These are phyloP conservation scores for Capromys pilorides DNA, from an alignment of 2,797 vertebrate species.

Conservation along the genomic window DNA sequence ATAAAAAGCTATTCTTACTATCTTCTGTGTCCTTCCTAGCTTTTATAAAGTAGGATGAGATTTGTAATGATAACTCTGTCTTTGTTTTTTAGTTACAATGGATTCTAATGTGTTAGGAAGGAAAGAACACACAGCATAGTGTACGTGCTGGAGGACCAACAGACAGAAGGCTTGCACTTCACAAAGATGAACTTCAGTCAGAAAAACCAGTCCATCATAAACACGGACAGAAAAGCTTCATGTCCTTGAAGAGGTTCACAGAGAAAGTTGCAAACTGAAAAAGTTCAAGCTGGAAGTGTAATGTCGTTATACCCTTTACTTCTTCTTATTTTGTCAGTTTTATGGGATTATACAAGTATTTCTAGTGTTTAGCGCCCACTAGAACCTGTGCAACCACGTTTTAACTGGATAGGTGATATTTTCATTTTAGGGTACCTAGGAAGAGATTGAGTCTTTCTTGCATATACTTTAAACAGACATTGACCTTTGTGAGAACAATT, in stretches of 20 bases:
- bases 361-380: background rate
- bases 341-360: background rate
- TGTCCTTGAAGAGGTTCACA: fast-evolving
- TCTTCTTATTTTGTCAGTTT: background rate
- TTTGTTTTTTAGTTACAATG: background rate
- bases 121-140: fast-evolving
- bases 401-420: background rate
- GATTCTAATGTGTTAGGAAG: fast-evolving
- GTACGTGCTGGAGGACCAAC: background rate
- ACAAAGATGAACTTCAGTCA: background rate
- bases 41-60: background rate
- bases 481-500: background rate
- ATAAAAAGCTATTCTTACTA: background rate
- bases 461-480: background rate
- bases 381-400: background rate
- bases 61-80: background rate
- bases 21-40: background rate
- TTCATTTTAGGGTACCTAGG: background rate
- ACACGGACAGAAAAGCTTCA: background rate
- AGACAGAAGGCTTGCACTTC: background rate
- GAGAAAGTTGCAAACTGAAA: background rate
- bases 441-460: background rate
- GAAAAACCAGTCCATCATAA: background rate
- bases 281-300: background rate
- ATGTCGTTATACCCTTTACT: background rate